These are phyloP conservation scores for Dendrolimus houi DNA, from an alignment of 2,888 invertebrate genomes.

Conservation along the genomic window DNA sequence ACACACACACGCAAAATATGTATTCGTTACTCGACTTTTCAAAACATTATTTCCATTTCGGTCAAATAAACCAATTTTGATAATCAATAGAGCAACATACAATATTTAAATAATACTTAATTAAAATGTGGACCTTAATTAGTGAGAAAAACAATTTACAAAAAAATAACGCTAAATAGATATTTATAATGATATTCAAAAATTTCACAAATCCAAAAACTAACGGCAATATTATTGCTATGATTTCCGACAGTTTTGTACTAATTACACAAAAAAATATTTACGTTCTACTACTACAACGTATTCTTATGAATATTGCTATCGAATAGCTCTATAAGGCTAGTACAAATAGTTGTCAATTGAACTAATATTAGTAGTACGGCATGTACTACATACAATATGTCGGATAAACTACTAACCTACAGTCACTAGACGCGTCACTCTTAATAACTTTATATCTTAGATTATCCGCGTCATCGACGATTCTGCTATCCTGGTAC, in stretches of 20 bases:
- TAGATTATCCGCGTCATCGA: conserved; percentile 16
- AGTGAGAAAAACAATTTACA: conserved; percentile 24
- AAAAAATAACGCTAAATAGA: conserved; percentile 1
- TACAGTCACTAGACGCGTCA: conserved; percentile 30
- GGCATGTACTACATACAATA: conserved; percentile 18
- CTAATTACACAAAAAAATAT: not conserved
- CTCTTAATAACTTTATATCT: conserved; percentile 1
- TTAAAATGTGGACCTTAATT: conserved; percentile 33
- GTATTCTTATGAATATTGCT: too few species aligned
- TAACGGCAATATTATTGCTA: conserved; percentile 13
- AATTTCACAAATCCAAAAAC: not conserved
- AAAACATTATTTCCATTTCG: conserved; percentile 8
- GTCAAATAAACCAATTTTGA: conserved; percentile 3
- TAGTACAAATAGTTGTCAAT: conserved; percentile 6
- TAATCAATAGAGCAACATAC: conserved; percentile 16
- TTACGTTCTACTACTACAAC: not conserved
- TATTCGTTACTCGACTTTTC: too few species aligned
- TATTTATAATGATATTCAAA: not conserved
- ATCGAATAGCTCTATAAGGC: too few species aligned
- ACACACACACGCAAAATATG: too few species aligned
- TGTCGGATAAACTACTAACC: conserved; percentile 32
- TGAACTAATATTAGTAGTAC: conserved; percentile 9
- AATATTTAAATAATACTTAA: conserved; percentile 27
- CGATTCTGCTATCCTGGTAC: conserved; percentile 44
- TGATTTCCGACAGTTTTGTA: conserved; percentile 1